phyloP scores from a whole-genome alignment of 2,797 vertebrate genomes.

The Aplochiton taeniatus region DNA sequence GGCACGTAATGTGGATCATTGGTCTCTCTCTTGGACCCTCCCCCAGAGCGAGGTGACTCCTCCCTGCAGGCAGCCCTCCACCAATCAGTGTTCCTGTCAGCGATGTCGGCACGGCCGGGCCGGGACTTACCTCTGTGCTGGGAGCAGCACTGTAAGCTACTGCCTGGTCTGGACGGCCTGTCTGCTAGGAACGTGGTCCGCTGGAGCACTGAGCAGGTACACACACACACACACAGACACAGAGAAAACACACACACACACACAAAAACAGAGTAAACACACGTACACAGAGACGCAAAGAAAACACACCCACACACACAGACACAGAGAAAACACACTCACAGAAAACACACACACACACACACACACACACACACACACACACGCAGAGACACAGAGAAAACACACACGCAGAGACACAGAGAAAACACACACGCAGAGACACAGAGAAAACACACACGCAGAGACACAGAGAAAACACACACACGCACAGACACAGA shows the following conservation, averaged over 20 bases:
- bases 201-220: slow-evolving; percentile 77
- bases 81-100: slow-evolving; percentile 71
- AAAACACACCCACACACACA: background rate
- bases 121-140: slow-evolving; percentile 72
- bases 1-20: too few species aligned
- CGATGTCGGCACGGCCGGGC: slow-evolving; percentile 69
- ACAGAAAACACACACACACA: background rate
- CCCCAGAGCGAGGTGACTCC: slow-evolving; percentile 49
- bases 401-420: too few species aligned
- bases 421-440: too few species aligned
- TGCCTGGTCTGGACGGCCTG: slow-evolving; percentile 66
- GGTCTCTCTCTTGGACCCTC: background rate
- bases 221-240: slow-evolving; percentile 6
- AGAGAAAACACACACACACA: background rate
- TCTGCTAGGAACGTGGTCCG: slow-evolving; percentile 57
- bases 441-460: too few species aligned
- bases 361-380: background rate
- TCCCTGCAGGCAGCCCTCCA: slow-evolving; percentile 62
- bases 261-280: background rate
- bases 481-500: too few species aligned
- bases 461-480: too few species aligned
- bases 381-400: background rate
- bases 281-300: background rate
- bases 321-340: background rate
- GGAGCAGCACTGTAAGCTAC: slow-evolving; percentile 75